phyloP scores from a whole-genome alignment of 92 coral and sea anemone genomes.

The Palythoa grandis region DNA sequence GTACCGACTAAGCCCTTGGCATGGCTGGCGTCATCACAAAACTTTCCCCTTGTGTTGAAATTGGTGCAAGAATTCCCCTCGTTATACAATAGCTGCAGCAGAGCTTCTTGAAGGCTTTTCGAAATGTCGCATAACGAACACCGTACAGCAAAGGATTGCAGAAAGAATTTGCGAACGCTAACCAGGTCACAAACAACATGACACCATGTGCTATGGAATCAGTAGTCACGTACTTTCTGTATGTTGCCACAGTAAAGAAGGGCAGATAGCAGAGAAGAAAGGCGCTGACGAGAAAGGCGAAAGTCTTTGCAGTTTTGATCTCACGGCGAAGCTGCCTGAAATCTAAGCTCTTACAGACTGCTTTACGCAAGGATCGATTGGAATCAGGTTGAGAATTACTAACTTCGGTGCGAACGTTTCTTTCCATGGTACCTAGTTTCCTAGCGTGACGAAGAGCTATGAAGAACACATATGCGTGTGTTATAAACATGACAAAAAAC shows the following conservation, averaged over 20 bases:
- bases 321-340: conserved; percentile 65
- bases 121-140: conserved; percentile 78
- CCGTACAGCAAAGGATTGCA: conserved; percentile 89
- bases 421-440: conserved; percentile 62
- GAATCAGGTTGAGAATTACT: conserved; percentile 20
- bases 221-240: conserved; percentile 71
- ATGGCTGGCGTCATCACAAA: background rate
- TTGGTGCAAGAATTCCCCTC: background rate
- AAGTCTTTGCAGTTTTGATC: conserved; percentile 81
- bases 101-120: conserved; percentile 75
- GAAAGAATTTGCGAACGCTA: conserved; percentile 86
- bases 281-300: conserved; percentile 79
- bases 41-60: background rate
- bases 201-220: conserved; percentile 53
- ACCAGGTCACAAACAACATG: conserved; percentile 73
- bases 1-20: background rate
- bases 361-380: background rate
- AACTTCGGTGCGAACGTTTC: conserved; percentile 42
- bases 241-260: conserved; percentile 79
- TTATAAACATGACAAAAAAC: conserved; percentile 66
- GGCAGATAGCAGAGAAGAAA: conserved; percentile 90
- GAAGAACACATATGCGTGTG: conserved; percentile 78
- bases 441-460: conserved; percentile 80
- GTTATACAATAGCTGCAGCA: conserved; percentile 35
- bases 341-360: conserved; percentile 5